Conservation (phyloP, 92 coral and sea anemone species). For the Zoanthus solanderi region DNA sequence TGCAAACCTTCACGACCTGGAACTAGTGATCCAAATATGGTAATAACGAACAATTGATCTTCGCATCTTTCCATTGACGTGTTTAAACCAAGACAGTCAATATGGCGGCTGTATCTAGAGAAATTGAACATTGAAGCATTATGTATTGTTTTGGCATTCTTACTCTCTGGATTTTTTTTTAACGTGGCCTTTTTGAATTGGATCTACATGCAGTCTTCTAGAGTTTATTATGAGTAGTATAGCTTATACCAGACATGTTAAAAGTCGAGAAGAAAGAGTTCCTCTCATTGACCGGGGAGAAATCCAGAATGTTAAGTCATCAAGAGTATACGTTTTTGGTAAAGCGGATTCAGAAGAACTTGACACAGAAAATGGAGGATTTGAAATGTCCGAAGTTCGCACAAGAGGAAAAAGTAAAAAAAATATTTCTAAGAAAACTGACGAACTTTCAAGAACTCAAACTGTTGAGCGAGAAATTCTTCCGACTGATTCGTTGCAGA, state of each 20-base stretch:
- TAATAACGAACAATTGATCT: background rate
- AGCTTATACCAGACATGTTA: conserved; percentile 58
- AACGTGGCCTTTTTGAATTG: background rate
- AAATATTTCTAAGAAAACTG: conserved; percentile 48
- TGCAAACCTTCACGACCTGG: conserved; percentile 19
- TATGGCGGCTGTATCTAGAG: conserved; percentile 38
- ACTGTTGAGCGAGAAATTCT: conserved; percentile 81
- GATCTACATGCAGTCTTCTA: background rate
- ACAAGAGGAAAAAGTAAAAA: conserved; percentile 78
- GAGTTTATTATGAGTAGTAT: conserved; percentile 27
- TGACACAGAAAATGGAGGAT: conserved; percentile 71
- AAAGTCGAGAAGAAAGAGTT: conserved; percentile 56
- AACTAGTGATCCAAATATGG: conserved; percentile 25
- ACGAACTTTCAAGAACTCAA: conserved; percentile 76
- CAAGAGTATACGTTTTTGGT: conserved; percentile 93
- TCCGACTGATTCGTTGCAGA: conserved; percentile 84
- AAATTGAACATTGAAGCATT: background rate
- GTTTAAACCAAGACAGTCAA: background rate
- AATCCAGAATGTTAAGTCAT: conserved; percentile 80
- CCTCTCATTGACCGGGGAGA: conserved; percentile 60
- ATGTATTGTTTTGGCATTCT: conserved; percentile 33
- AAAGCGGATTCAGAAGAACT: conserved; percentile 78
- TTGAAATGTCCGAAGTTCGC: conserved; percentile 91
- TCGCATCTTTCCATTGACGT: conserved; percentile 34
- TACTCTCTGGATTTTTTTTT: background rate